A percentile compares a stretch with the other conserved stretches of the same genome.
These are phyloP conservation scores for Mechanitis mazaeus DNA, from an alignment of 2,888 invertebrate species.

Conservation along the genomic window DNA sequence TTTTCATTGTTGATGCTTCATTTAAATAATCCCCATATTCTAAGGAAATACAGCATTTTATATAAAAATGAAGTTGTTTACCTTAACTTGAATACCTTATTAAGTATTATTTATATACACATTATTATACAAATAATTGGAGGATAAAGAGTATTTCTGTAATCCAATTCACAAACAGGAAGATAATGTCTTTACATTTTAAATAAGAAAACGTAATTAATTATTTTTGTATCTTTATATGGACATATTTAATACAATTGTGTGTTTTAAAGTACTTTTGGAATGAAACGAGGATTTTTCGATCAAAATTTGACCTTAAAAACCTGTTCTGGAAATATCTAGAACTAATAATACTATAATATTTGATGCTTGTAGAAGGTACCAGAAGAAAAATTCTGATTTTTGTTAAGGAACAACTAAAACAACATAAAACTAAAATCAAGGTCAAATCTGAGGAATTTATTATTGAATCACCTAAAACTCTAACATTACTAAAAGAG, in stretches of 20 bases:
- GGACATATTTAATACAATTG: conserved; percentile 22
- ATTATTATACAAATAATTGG: not conserved
- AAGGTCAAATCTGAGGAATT: not conserved
- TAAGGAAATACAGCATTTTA: too few relatives aligned
- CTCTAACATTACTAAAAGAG: not conserved
- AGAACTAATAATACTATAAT: too few relatives aligned
- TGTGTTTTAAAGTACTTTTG: conserved; percentile 25
- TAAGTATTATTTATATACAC: too few relatives aligned
- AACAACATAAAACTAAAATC: not conserved
- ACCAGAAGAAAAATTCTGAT: too few relatives aligned
- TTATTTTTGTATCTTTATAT: conserved; percentile 19
- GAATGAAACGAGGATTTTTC: conserved; percentile 26
- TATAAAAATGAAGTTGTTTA: too few relatives aligned
- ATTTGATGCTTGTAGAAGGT: too few relatives aligned
- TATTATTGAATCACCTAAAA: not conserved
- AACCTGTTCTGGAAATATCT: too few relatives aligned
- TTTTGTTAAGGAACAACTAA: too few relatives aligned
- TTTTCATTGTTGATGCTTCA: too few relatives aligned
- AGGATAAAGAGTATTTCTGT: not conserved
- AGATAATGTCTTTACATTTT: conserved; percentile 18
- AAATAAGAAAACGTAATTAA: conserved; percentile 21
- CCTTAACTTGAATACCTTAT: too few relatives aligned
- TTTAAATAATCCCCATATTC: too few relatives aligned
- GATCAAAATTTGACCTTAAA: conserved; percentile 24
- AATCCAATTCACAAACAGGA: conserved; percentile 7